Conservation (phyloP, 2,113 vertebrate species). For the Xenopus laevis region DNA sequence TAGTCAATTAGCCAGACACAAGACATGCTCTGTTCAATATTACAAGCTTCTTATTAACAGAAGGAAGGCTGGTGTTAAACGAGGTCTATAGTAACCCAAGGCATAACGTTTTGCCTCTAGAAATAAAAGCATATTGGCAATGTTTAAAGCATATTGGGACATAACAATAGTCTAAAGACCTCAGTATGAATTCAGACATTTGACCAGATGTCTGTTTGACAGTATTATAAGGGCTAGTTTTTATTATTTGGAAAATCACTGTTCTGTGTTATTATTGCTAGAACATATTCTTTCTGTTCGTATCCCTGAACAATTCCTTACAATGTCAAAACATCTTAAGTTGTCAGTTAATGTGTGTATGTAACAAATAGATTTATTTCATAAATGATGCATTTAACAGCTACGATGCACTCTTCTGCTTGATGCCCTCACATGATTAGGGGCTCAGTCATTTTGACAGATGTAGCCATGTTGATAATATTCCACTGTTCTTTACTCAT, state of each 20-base stretch:
- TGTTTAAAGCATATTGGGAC: constrained; percentile 79
- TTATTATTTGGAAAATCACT: constrained; percentile 64
- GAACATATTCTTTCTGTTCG: neutral
- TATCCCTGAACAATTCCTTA: neutral
- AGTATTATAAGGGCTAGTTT: constrained; percentile 70
- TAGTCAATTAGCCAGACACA: constrained; percentile 65
- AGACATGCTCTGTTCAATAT: constrained; percentile 66
- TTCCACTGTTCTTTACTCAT: neutral
- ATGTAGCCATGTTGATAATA: too few relatives aligned
- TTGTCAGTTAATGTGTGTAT: too few relatives aligned
- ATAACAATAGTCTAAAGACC: constrained; percentile 74
- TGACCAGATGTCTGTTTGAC: constrained; percentile 80
- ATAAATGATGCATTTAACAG: too few relatives aligned
- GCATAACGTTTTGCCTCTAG: constrained; percentile 71
- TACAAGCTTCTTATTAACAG: constrained; percentile 64
- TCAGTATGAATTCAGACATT: constrained; percentile 76
- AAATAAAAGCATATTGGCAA: constrained; percentile 77
- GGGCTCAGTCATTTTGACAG: too few relatives aligned
- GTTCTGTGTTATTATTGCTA: constrained; percentile 65
- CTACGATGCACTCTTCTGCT: too few relatives aligned
- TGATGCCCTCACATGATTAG: too few relatives aligned
- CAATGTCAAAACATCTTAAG: too few relatives aligned
- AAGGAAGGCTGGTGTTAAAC: constrained; percentile 67
- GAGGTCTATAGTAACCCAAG: constrained; percentile 67
- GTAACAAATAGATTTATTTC: too few relatives aligned